These are phyloP conservation scores for Gouania willdenowi DNA, from an alignment of 2,797 vertebrate species.

Conservation along the genomic window DNA sequence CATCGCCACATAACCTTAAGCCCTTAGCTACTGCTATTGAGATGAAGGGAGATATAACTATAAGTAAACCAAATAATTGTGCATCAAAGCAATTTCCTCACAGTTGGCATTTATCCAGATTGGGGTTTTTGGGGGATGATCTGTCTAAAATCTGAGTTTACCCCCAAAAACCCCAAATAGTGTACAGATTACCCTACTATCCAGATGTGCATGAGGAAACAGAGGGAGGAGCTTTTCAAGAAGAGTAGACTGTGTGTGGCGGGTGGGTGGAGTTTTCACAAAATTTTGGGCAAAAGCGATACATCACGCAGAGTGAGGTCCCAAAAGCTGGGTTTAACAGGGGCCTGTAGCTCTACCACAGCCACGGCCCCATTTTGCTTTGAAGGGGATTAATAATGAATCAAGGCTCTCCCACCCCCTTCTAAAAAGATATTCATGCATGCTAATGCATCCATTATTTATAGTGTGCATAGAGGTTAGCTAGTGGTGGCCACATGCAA, in stretches of 20 bases:
- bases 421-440: slow-evolving; percentile 79
- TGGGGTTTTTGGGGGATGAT: slow-evolving; percentile 4
- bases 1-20: slow-evolving; percentile 14
- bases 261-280: slow-evolving; percentile 27
- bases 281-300: slow-evolving; percentile 28
- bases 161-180: not conserved
- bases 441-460: slow-evolving; percentile 84
- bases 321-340: slow-evolving; percentile 64
- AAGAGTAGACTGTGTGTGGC: slow-evolving; percentile 9
- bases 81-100: not conserved
- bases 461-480: slow-evolving; percentile 66
- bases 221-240: slow-evolving; percentile 31
- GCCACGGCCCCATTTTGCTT: slow-evolving; percentile 65
- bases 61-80: not conserved
- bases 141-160: not conserved
- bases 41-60: slow-evolving; percentile 3
- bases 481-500: slow-evolving; percentile 66
- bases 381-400: slow-evolving; percentile 82
- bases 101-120: slow-evolving; percentile 1
- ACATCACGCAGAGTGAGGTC: slow-evolving; percentile 26
- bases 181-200: slow-evolving; percentile 45
- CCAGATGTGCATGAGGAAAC: slow-evolving; percentile 56
- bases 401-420: slow-evolving; percentile 63
- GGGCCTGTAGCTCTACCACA: slow-evolving; percentile 41
- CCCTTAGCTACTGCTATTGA: slow-evolving; percentile 5